Evolutionary conservation across 2,113 vertebrate species (phyloP).

Genomic region (Nicator chloris): DNA sequence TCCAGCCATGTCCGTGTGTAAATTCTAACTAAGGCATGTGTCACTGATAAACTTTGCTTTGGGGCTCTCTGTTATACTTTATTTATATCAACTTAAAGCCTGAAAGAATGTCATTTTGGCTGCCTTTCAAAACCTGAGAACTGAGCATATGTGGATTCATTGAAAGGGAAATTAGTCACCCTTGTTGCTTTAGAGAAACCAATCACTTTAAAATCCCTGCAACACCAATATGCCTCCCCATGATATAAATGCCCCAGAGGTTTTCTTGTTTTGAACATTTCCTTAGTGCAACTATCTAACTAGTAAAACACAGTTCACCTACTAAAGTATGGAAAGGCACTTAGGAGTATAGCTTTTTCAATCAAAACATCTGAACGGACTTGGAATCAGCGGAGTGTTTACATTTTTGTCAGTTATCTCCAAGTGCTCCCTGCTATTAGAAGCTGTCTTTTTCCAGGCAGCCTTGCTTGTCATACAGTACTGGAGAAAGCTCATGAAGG

Average conservation of each 20-base stretch:
- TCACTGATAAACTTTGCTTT: slow-evolving; percentile 49
- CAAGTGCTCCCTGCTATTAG: background rate
- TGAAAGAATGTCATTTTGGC: slow-evolving; percentile 57
- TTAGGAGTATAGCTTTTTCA: background rate
- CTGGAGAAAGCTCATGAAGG: background rate
- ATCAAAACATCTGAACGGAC: background rate
- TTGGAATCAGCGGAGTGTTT: background rate
- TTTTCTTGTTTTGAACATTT: slow-evolving; percentile 37
- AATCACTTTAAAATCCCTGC: slow-evolving; percentile 48
- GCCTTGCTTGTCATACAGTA: background rate
- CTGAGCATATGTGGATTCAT: slow-evolving; percentile 53
- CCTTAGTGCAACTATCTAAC: background rate
- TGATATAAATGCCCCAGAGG: background rate
- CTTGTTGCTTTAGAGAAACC: slow-evolving; percentile 49
- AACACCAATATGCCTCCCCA: background rate
- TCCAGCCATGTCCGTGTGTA: background rate
- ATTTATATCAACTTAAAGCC: slow-evolving; percentile 64
- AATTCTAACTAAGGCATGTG: slow-evolving; percentile 17
- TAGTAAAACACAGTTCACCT: background rate
- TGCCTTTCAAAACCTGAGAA: slow-evolving; percentile 66
- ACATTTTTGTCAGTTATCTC: background rate
- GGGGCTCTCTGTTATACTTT: slow-evolving; percentile 52
- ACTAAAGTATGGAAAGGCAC: background rate
- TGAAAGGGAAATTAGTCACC: slow-evolving; percentile 63
- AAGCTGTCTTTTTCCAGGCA: background rate